Evolutionary conservation across 2,888 invertebrate genomes (phyloP), one percentile per base, ranked within the genome.

Genomic region (Parnassius smintheus): DNA sequence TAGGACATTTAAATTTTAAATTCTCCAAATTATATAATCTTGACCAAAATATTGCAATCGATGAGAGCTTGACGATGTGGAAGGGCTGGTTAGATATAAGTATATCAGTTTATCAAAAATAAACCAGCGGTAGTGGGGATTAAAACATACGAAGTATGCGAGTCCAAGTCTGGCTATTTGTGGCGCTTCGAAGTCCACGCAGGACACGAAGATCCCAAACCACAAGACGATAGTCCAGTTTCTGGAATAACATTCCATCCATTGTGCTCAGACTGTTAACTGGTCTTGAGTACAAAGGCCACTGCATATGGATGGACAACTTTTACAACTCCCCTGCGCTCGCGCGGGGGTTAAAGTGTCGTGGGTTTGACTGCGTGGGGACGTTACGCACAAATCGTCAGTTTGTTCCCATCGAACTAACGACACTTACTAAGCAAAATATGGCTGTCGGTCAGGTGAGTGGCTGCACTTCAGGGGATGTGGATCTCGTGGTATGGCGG

Each of bases 261-360:
- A 54, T 68, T 50, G 67, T 71, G 53, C 52, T 71, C 12, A 61
- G 59, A 57, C 62, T 66, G 49, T 25, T 66, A 22, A 49, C 68
- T 22, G 72, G 71, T 9, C 66, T 76, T 9, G 69, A 72, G 50
- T 12, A 72, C 41, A 65, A 59, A 22, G 72, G 72, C 1, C 66
- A 73, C 55, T 71, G 70, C 0, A n/a, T 74, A 8, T 71, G 70
- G 70, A 72, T 73, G 73, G 72, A 70, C 45, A 72, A 72, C 57
- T 73, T 59, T 53, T 18, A 74, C 52, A 69, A 10, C 73, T 74
- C 2, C 65, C 68, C 18, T 18, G 18, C 18, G 18, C 68, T 74
- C 2, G 71, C 72, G 42, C 65, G 74, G 35, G 61, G 67, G 35
- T 57, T 76, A 13, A 75, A 75, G 58, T 3, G 12, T 1, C 53